Evolutionary conservation across 2,113 vertebrate species (phyloP).

Genomic region (Oophaga pumilio): DNA sequence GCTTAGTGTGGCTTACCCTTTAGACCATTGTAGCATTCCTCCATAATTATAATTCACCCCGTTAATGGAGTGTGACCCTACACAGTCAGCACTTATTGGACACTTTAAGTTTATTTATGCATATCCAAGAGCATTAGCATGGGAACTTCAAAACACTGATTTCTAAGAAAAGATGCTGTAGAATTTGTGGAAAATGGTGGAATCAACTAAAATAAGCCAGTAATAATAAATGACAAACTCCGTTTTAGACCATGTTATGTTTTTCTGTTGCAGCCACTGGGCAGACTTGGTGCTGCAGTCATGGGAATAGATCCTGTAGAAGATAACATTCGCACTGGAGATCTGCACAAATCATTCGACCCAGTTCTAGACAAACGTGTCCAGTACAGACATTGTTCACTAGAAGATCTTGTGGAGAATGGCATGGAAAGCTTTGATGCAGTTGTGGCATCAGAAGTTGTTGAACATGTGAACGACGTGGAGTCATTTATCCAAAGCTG

Average conservation of each 20-base stretch:
- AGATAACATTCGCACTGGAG: constrained; percentile 86
- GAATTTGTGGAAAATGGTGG: too few species aligned
- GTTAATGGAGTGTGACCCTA: too few species aligned
- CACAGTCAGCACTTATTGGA: too few species aligned
- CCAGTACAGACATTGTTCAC: constrained; percentile 79
- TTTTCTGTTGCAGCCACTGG: constrained; percentile 80
- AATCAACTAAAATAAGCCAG: too few species aligned
- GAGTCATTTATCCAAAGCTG: constrained; percentile 87
- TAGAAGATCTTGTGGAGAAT: constrained; percentile 84
- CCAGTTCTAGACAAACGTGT: constrained; percentile 77
- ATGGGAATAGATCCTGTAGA: constrained; percentile 91
- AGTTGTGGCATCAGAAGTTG: constrained; percentile 91
- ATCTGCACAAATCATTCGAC: constrained; percentile 84
- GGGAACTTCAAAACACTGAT: too few species aligned
- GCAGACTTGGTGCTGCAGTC: constrained; percentile 87
- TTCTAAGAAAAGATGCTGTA: too few species aligned
- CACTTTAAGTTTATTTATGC: too few species aligned
- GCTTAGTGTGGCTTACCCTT: too few species aligned
- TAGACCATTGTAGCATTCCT: too few species aligned
- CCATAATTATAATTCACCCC: too few species aligned
- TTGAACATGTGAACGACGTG: constrained; percentile 91
- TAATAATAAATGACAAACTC: too few species aligned
- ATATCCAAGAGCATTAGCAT: too few species aligned
- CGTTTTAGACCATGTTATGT: background rate
- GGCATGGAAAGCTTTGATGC: constrained; percentile 80